A percentile compares a stretch with the other conserved stretches of the same genome.
Evolutionary conservation across 2,113 vertebrate genomes (phyloP).

Genomic region (Oreotrochilus melanogaster): DNA sequence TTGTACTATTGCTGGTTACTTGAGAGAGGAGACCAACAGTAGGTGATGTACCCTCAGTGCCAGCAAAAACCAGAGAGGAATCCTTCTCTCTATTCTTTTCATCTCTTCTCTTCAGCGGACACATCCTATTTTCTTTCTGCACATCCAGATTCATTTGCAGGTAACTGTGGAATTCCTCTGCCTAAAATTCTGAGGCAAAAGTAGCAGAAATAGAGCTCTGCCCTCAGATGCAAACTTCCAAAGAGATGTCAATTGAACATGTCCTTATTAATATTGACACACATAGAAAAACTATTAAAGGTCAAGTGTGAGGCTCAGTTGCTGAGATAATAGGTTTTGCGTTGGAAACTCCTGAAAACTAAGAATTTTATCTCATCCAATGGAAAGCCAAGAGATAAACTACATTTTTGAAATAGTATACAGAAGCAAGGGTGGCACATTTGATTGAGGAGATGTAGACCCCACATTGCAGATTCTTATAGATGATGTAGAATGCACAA

Average conservation of each 20-base stretch:
- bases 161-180: not conserved
- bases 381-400: not conserved
- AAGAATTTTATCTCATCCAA: not conserved
- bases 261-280: not conserved
- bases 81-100: not conserved
- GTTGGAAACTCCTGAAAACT: not conserved
- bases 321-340: not conserved
- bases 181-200: not conserved
- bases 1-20: no score
- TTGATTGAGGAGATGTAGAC: not conserved
- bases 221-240: not conserved
- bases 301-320: not conserved
- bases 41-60: not conserved
- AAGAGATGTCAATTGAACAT: not conserved
- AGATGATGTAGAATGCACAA: not conserved
- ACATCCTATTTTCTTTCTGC: not conserved
- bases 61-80: not conserved
- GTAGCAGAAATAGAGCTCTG: not conserved
- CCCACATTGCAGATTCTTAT: not conserved
- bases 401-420: not conserved
- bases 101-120: not conserved
- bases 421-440: not conserved
- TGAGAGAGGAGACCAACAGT: no score
- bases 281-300: fast-evolving
- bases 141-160: not conserved